Evolutionary conservation across 2,113 vertebrate species (phyloP).

Genomic region (Furnarius figulus): DNA sequence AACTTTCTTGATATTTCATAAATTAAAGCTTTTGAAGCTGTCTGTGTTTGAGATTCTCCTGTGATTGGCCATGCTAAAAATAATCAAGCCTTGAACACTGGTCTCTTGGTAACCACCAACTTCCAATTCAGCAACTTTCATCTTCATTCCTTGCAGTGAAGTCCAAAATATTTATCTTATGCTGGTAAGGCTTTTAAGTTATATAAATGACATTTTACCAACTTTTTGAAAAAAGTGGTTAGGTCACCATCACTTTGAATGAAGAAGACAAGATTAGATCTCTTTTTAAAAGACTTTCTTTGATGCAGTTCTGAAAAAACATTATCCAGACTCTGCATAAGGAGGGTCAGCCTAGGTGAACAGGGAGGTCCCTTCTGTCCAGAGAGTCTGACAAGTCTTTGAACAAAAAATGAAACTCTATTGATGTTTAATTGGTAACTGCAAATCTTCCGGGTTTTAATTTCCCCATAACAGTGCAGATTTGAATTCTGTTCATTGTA

Average conservation of each 20-base stretch:
- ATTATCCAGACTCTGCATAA: neutral
- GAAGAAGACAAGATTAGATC: neutral
- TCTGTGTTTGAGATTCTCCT: neutral
- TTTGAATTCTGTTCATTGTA: neutral
- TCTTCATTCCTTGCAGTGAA: conserved; percentile 22
- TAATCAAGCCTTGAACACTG: neutral
- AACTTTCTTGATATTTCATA: neutral
- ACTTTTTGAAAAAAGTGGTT: neutral
- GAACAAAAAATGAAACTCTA: neutral
- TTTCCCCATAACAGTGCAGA: neutral
- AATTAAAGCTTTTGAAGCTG: conserved; percentile 25
- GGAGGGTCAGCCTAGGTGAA: neutral
- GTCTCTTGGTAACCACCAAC: conserved; percentile 4
- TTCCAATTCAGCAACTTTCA: conserved; percentile 29
- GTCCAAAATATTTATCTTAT: conserved; percentile 21
- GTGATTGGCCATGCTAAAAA: neutral
- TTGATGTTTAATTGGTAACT: neutral
- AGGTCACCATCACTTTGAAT: conserved; percentile 2
- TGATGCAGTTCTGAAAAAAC: conserved; percentile 1
- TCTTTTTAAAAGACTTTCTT: neutral
- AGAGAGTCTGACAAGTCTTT: neutral
- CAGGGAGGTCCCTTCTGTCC: neutral
- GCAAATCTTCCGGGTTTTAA: neutral
- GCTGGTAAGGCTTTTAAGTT: conserved; percentile 3
- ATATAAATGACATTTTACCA: neutral